Evolutionary conservation across 37 sponge, comb jelly and placozoan species (phyloP).

Genomic region (Petrosia ficiformis): DNA sequence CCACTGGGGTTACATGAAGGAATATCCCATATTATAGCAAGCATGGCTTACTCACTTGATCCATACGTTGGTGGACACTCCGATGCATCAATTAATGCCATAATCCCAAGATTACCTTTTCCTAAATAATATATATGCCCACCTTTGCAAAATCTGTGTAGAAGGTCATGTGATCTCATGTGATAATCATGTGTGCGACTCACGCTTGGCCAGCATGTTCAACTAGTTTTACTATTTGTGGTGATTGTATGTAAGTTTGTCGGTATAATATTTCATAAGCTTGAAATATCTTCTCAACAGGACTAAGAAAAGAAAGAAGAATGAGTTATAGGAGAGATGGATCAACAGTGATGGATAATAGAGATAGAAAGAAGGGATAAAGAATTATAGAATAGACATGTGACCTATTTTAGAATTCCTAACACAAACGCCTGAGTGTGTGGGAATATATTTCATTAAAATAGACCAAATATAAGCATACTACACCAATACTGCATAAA

Average conservation of each 20-base stretch:
- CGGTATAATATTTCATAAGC: slow-evolving; percentile 30
- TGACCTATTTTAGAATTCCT: too few relatives aligned
- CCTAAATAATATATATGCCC: slow-evolving; percentile 65
- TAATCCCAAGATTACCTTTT: slow-evolving; percentile 9
- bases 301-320: not conserved
- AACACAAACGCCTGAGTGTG: too few relatives aligned
- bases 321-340: too few relatives aligned
- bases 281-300: not conserved
- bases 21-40: too few relatives aligned
- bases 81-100: slow-evolving; percentile 66
- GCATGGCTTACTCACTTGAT: slow-evolving; percentile 20
- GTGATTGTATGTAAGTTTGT: slow-evolving; percentile 22
- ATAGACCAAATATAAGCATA: too few relatives aligned
- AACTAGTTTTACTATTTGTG: slow-evolving; percentile 10
- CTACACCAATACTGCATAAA: too few relatives aligned
- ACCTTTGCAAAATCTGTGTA: slow-evolving; percentile 9
- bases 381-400: too few relatives aligned
- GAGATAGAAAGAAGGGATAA: too few relatives aligned
- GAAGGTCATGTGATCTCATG: not conserved
- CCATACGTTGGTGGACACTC: slow-evolving; percentile 81
- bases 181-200: not conserved
- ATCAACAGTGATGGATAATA: too few relatives aligned
- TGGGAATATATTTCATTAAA: too few relatives aligned
- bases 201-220: slow-evolving; percentile 31
- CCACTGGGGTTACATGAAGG: too few relatives aligned